These are phyloP conservation scores for Leptinotarsa undecemlineata DNA, from an alignment of 1,140 invertebrate genomes.

Conservation along the genomic window DNA sequence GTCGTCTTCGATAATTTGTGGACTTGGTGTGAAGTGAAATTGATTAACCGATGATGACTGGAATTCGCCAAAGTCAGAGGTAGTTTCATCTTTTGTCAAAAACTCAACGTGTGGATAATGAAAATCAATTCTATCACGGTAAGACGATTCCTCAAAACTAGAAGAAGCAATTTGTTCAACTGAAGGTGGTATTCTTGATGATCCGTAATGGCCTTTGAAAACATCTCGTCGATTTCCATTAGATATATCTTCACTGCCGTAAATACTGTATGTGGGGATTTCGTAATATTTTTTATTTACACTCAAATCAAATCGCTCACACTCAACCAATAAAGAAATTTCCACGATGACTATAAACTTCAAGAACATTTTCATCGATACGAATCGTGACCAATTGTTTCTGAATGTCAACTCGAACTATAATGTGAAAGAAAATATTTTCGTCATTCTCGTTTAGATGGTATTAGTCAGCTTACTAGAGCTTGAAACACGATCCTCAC, in stretches of 20 bases:
- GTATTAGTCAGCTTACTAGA: conserved; percentile 13
- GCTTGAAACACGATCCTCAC: conserved; percentile 12
- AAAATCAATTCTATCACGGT: conserved; percentile 17
- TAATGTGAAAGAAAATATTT: neutral
- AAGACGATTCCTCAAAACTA: neutral
- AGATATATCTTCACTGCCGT: too few species aligned
- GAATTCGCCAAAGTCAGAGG: neutral
- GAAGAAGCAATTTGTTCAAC: neutral
- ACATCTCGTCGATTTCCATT: too few species aligned
- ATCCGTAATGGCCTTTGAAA: neutral
- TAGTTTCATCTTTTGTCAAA: neutral
- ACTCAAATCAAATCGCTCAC: neutral
- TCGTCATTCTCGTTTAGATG: conserved; percentile 4
- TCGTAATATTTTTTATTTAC: neutral
- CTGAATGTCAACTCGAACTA: neutral
- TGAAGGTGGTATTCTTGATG: neutral
- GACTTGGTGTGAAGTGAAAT: neutral
- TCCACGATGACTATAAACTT: neutral
- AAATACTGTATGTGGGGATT: neutral
- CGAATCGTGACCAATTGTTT: neutral
- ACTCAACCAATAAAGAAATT: neutral
- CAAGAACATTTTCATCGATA: neutral
- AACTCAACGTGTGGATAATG: conserved; percentile 22
- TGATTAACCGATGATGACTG: neutral
- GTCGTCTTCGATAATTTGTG: neutral